Evolutionary conservation across 1,140 invertebrate genomes (phyloP).

Genomic region (Dufourea novaeangliae): DNA sequence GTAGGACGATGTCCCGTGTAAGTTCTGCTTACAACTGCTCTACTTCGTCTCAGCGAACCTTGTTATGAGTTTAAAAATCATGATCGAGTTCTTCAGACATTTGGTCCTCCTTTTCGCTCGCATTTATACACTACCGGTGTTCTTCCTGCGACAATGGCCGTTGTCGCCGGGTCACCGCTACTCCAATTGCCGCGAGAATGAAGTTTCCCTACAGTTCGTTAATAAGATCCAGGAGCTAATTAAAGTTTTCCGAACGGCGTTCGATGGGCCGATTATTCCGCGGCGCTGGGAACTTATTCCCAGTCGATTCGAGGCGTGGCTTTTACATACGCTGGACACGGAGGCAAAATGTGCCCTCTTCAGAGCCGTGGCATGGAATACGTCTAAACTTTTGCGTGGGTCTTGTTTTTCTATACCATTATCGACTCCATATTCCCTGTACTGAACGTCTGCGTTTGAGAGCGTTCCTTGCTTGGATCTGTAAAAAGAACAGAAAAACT

Average conservation of each 20-base stretch:
- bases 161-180: constrained; percentile 4
- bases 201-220: constrained; percentile 69
- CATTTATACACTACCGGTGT: constrained; percentile 62
- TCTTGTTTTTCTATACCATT: no score
- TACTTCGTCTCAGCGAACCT: not conserved
- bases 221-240: constrained; percentile 72
- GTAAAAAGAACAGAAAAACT: not conserved
- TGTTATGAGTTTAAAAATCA: no score
- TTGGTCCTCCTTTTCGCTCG: constrained; percentile 16
- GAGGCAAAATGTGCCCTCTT: not conserved
- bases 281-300: constrained; percentile 36
- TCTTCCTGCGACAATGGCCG: constrained; percentile 25
- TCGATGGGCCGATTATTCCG: constrained; percentile 27
- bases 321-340: not conserved
- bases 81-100: not conserved
- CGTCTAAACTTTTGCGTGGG: not conserved
- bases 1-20: no score
- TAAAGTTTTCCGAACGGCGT: constrained; percentile 72
- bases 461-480: not conserved
- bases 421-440: not conserved
- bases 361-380: not conserved
- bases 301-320: not conserved
- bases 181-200: constrained; percentile 8
- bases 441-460: not conserved
- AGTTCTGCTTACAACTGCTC: no score